Evolutionary conservation across 2,113 vertebrate genomes (phyloP).

Genomic region (mouse (Mus musculus)): DNA sequence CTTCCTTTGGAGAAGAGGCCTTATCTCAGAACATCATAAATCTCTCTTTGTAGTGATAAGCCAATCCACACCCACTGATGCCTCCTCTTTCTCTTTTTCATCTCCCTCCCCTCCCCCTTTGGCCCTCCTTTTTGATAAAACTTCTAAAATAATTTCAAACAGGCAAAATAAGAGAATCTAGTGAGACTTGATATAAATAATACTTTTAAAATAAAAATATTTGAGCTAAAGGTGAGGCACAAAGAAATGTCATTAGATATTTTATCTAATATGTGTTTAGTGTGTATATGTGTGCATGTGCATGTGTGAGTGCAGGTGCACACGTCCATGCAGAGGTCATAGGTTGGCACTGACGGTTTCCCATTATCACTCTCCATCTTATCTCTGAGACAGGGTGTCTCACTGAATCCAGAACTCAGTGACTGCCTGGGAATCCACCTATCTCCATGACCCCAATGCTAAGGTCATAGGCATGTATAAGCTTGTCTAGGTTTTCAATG

Average conservation of each 20-base stretch:
- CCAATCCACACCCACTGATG: background rate
- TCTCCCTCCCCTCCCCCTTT: background rate
- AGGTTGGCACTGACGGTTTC: no score
- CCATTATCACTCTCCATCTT: background rate
- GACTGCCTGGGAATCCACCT: background rate
- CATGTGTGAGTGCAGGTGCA: background rate
- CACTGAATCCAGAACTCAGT: background rate
- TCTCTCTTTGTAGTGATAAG: background rate
- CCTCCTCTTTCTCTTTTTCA: background rate
- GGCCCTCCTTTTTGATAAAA: background rate
- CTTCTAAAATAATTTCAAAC: slow-evolving; percentile 23
- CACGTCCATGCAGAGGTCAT: background rate
- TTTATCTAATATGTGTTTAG: background rate
- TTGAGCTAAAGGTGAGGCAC: slow-evolving; percentile 35
- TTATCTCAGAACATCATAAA: background rate
- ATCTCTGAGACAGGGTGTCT: background rate
- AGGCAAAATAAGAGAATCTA: background rate
- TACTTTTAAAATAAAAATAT: background rate
- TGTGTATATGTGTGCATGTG: background rate
- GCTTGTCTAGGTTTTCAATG: background rate
- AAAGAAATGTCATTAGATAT: slow-evolving; percentile 22
- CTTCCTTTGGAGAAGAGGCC: background rate
- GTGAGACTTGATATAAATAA: slow-evolving; percentile 5
- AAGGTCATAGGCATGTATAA: background rate
- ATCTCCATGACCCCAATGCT: background rate